These are phyloP conservation scores for Bombyx mandarina DNA, from an alignment of 1,140 invertebrate genomes.

Conservation along the genomic window DNA sequence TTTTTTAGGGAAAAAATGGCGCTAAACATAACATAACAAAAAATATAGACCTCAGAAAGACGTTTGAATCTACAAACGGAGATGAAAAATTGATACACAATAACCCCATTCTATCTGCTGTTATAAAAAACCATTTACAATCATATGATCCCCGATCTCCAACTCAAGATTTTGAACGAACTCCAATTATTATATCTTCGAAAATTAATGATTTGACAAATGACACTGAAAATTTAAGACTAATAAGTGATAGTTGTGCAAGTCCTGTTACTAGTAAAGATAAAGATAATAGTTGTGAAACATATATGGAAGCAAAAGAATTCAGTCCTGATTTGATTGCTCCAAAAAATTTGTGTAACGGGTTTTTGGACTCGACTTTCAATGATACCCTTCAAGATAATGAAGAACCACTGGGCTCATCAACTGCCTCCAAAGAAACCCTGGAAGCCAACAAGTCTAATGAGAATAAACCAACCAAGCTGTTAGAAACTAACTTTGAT, in stretches of 20 bases:
- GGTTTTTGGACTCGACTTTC: conserved; percentile 46
- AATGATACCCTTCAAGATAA: conserved; percentile 46
- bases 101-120: conserved; percentile 58
- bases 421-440: conserved; percentile 52
- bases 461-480: conserved; percentile 27
- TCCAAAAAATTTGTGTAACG: conserved; percentile 54
- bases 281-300: conserved; percentile 27
- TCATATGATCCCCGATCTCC: conserved; percentile 61
- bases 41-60: conserved; percentile 57
- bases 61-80: conserved; percentile 45
- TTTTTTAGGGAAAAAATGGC: conserved; percentile 49
- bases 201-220: conserved; percentile 25
- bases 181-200: conserved; percentile 46
- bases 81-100: conserved; percentile 59
- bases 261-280: conserved; percentile 20
- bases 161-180: conserved; percentile 58
- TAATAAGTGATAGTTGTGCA: conserved; percentile 30
- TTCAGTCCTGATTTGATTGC: conserved; percentile 37
- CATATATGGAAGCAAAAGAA: conserved; percentile 26
- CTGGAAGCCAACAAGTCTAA: conserved; percentile 46
- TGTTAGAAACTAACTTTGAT: conserved; percentile 69
- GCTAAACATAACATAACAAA: conserved; percentile 60
- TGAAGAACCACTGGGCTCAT: conserved; percentile 51
- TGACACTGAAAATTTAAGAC: conserved; percentile 25
- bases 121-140: conserved; percentile 62